Base-by-base conservation (phyloP, 2,888 invertebrate species). In the Nomada flava region DNA sequence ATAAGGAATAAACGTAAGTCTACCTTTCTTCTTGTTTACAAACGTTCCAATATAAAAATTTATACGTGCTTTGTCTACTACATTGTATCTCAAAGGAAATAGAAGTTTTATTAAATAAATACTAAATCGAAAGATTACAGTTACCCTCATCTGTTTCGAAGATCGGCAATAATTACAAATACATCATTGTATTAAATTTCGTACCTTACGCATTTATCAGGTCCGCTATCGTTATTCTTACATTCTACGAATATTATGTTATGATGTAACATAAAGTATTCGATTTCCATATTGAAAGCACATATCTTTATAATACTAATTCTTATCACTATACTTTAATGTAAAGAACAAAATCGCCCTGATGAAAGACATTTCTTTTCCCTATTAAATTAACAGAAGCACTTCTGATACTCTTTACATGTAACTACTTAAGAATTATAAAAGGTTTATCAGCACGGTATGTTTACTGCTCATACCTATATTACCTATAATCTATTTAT, bases 41-140 rank as follows among this genome's bases (percentile, higher is more conserved):
- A 36, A 29, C 44, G 47, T 52, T 1, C 47, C 23, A 23, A 78
- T 79, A 65, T 78, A 76, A 76, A 76, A 62, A 50, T 75, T 11
- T 29, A 63, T 78, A 36, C 53, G 15, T 13, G 20, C 23, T 44
- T 11, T 2, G n/a, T 53, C 50, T 15, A 70, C 42, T 15, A 3
- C 7, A 18, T 10, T 70, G 4, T 7, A 36, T 7, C 36, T 36
- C 36, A 1, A 52, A 47, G 20, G 7, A 13, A 15, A 52, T 52
- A 0, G 18, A 36, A 59, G 0, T 70, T 20, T 20, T 26, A 15
- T 64, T 13, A 60, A 70, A 50, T 13, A 26, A 44, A 53, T 26
- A 36, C 18, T 20, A n/a, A 20, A 36, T 55, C 23, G 15, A 23
- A 50, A 65, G 26, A 9, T 57, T 64, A n/a, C 11, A 23, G 20